These are phyloP conservation scores for Augochlorella aurata DNA, from an alignment of 2,888 invertebrate genomes.

Conservation along the genomic window DNA sequence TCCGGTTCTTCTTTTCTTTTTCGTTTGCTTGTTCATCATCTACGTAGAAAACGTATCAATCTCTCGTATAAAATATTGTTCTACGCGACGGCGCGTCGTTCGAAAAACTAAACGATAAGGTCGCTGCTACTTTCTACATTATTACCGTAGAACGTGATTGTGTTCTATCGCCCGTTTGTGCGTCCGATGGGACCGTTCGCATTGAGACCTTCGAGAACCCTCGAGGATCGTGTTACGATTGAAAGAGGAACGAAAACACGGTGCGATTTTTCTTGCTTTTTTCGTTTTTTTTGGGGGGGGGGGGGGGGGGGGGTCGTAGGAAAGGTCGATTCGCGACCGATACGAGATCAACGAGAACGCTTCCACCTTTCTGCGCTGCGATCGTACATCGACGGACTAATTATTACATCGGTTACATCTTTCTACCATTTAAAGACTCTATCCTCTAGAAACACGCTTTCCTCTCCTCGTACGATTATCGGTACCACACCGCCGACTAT, in stretches of 20 bases:
- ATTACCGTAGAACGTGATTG: slow-evolving; percentile 33
- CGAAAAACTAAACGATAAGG: slow-evolving; percentile 40
- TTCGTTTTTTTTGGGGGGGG: not conserved
- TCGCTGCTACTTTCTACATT: slow-evolving; percentile 15
- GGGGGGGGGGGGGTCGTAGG: slow-evolving; percentile 40
- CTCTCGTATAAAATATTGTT: slow-evolving; percentile 54
- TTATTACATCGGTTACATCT: slow-evolving; percentile 73
- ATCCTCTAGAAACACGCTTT: slow-evolving; percentile 58
- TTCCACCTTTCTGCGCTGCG: slow-evolving; percentile 61
- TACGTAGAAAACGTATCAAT: slow-evolving; percentile 49
- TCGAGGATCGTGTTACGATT: slow-evolving; percentile 19
- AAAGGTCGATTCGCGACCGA: slow-evolving; percentile 57
- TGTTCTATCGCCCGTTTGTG: slow-evolving; percentile 45
- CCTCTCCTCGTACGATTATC: slow-evolving; percentile 37
- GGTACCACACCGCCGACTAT: slow-evolving; percentile 48
- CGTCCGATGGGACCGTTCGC: slow-evolving; percentile 35
- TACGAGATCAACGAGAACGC: slow-evolving; percentile 66
- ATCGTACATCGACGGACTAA: slow-evolving; percentile 72
- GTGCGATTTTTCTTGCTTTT: no score
- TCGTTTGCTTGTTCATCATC: slow-evolving; percentile 8
- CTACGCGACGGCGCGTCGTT: slow-evolving; percentile 44
- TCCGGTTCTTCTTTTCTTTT: not conserved
- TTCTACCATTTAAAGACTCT: slow-evolving; percentile 70
- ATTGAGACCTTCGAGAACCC: slow-evolving; percentile 29
- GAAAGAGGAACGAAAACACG: not conserved